Base-by-base conservation (phyloP, 2,113 vertebrate genomes). In the Oncorhynchus kisutch region DNA sequence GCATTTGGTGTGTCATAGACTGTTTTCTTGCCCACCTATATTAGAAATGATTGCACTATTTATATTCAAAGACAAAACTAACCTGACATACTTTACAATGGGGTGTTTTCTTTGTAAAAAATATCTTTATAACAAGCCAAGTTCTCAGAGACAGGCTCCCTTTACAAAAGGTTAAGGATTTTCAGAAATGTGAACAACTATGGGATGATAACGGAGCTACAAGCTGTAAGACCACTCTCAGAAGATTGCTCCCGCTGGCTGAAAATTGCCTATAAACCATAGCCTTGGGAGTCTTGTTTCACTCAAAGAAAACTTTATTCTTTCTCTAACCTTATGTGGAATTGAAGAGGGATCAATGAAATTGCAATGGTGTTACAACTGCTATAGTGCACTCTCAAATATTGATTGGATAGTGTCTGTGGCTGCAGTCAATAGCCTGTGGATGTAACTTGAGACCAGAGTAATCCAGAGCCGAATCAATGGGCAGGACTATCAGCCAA, bases 361-460 rank as follows among this genome's bases (percentile, higher is more conserved):
- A 90, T 78, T 86, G 86, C 85, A 87, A 70, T 66, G 66, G 66
- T 45, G 60, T 73, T 18, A 54, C 51, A 39, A 83, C 77, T 75
- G 73, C 62, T 76, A 31, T 73, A 86, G 83, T 78, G 78, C 81
- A 87, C 74, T 84, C 72, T 84, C 72, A 9, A 2, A 8, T 80
- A 90, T 91, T 82, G 91, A 92, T 89, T 22, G 71, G 11, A 79
- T 66, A 78, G 82, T 83, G 87, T 90, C 88, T 88, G 9, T 45
- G 83, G 81, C 80, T 85, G 79, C 29, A 84, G 88, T 92, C 90
- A 86, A 91, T 92, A 87, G 90, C 78, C 79, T 76, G 84, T 77
- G 87, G 83, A 85, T 86, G 80, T 84, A 84, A 87, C 87, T 80
- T 74, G 74, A 83, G 87, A 81, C 75, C 76, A 73, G 64, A 68